These are phyloP conservation scores for Zelostemma sp. DNA, from an alignment of 1,140 invertebrate genomes.

Conservation along the genomic window DNA sequence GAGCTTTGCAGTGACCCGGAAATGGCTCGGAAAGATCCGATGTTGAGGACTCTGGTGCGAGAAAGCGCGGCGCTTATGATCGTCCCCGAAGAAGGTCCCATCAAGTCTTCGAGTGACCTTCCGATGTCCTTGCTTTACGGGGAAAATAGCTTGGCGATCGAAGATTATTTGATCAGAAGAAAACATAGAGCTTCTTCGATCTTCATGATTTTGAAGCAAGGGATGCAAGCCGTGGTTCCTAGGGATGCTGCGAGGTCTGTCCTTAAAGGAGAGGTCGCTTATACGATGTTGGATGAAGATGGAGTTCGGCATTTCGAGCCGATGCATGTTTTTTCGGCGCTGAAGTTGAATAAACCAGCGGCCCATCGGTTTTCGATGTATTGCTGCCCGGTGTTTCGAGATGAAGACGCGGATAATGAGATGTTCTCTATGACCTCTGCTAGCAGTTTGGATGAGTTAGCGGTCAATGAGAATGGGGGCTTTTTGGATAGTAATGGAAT, in stretches of 20 bases:
- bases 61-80: slow-evolving; percentile 80
- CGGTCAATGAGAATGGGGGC: slow-evolving; percentile 44
- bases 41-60: slow-evolving; percentile 76
- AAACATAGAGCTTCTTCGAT: slow-evolving; percentile 73
- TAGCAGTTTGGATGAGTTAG: slow-evolving; percentile 54
- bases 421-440: slow-evolving; percentile 53
- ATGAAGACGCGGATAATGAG: slow-evolving; percentile 68
- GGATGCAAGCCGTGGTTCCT: slow-evolving; percentile 82
- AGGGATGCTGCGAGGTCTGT: slow-evolving; percentile 80
- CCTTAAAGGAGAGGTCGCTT: slow-evolving; percentile 80
- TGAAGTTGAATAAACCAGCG: slow-evolving; percentile 75
- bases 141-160: slow-evolving; percentile 80
- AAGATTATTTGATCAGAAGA: slow-evolving; percentile 78
- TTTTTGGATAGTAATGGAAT: slow-evolving; percentile 49
- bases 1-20: slow-evolving; percentile 77
- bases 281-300: slow-evolving; percentile 82
- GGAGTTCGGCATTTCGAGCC: slow-evolving; percentile 84
- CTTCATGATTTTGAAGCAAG: slow-evolving; percentile 81
- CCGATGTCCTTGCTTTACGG: slow-evolving; percentile 75
- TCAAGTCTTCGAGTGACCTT: slow-evolving; percentile 77
- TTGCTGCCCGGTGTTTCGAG: slow-evolving; percentile 73
- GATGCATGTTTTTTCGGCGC: slow-evolving; percentile 78
- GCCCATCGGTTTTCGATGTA: slow-evolving; percentile 78
- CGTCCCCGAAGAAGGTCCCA: slow-evolving; percentile 73
- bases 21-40: slow-evolving; percentile 76